Evolutionary conservation across 2,113 vertebrate genomes (phyloP).

Genomic region (Pogonocichla stellata): DNA sequence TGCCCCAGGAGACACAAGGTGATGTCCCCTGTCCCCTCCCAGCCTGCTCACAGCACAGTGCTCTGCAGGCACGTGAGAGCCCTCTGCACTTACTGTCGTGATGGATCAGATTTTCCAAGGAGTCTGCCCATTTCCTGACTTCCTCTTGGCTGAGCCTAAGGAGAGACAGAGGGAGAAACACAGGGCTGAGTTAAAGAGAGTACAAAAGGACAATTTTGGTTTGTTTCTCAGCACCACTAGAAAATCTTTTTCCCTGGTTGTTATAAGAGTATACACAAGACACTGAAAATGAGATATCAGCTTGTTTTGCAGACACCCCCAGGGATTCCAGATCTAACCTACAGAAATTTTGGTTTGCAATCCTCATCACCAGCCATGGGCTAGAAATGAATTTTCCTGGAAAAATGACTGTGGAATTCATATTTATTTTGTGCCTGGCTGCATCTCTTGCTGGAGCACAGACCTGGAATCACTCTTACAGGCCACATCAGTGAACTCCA

Average conservation of each 20-base stretch:
- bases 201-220: neutral
- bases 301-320: neutral
- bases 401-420: neutral
- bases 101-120: slow-evolving; percentile 84
- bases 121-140: slow-evolving; percentile 88
- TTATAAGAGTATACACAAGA: neutral
- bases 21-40: neutral
- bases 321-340: neutral
- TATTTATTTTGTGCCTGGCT: neutral
- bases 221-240: neutral
- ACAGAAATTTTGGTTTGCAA: neutral
- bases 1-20: neutral
- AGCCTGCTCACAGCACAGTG: neutral
- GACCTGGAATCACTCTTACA: neutral
- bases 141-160: slow-evolving; percentile 80
- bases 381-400: neutral
- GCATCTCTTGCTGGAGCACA: neutral
- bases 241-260: neutral
- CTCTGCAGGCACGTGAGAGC: neutral
- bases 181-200: neutral
- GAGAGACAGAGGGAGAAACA: neutral
- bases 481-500: neutral
- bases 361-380: neutral
- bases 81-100: slow-evolving; percentile 82
- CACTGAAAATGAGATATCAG: neutral